A percentile compares a stretch with the other conserved stretches of the same genome.
These are phyloP conservation scores for Oncorhynchus clarkii DNA, from an alignment of 2,113 vertebrate species.

Conservation along the genomic window DNA sequence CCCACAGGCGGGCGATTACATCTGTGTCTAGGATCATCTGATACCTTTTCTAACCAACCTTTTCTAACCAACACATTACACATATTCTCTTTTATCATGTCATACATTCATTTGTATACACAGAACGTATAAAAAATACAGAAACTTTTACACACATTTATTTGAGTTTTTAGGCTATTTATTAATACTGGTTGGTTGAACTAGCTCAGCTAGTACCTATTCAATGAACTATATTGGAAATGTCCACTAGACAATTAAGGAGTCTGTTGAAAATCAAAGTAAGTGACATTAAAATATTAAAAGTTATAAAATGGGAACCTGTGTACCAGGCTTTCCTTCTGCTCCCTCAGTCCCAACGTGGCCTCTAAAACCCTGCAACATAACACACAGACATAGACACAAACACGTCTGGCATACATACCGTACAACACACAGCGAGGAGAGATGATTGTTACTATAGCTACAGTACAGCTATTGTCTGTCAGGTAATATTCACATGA, in stretches of 20 bases:
- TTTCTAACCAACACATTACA: not conserved
- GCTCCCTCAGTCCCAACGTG: conserved; percentile 64
- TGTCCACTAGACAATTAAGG: not conserved
- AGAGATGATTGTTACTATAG: not conserved
- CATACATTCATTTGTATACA: not conserved
- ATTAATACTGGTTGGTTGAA: not conserved
- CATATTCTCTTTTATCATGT: not conserved
- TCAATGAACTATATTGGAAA: too few species aligned
- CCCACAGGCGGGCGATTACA: not conserved
- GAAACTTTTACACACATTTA: too few species aligned
- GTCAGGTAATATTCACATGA: not conserved
- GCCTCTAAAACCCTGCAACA: conserved; percentile 72
- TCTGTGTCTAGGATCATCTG: not conserved
- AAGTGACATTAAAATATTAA: conserved; percentile 26
- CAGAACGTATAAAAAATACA: not conserved
- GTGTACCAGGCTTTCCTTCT: conserved; percentile 77
- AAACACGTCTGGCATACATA: conserved; percentile 14
- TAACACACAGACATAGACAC: conserved; percentile 8
- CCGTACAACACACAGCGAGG: not conserved
- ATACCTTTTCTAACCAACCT: not conserved
- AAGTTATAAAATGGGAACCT: conserved; percentile 74
- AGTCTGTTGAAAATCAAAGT: conserved; percentile 2
- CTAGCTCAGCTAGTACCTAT: not conserved
- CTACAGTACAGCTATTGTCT: not conserved
- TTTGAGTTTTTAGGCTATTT: not conserved